Percentiles rank a stretch among this genome's conserved stretches.
Conservation (phyloP, 2,888 invertebrate genomes). For the Diplolepis rosae region DNA sequence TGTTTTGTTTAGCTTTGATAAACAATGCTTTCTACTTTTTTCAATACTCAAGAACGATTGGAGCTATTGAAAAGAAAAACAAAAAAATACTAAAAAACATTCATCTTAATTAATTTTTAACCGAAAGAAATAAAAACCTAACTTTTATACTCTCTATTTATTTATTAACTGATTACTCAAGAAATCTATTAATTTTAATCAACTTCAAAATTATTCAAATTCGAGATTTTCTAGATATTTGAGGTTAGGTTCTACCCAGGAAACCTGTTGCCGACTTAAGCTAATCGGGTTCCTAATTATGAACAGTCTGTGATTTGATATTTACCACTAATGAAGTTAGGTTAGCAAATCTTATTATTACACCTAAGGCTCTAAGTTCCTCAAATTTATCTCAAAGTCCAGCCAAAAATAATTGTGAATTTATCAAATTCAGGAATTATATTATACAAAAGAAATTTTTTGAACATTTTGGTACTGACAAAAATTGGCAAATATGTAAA, state of each 20-base stretch:
- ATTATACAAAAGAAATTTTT: not conserved
- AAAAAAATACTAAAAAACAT: no score
- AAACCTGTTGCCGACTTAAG: not conserved
- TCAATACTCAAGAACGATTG: no score
- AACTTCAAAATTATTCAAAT: no score
- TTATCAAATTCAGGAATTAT: not conserved
- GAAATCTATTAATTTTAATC: no score
- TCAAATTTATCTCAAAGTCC: not conserved
- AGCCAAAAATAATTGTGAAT: not conserved
- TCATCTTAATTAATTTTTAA: no score
- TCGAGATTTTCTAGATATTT: not conserved
- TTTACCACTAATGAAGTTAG: not conserved
- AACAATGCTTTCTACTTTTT: slow-evolving; percentile 51
- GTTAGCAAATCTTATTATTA: not conserved
- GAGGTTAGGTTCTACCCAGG: not conserved
- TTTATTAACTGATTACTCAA: no score
- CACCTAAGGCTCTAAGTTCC: not conserved
- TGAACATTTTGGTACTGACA: not conserved
- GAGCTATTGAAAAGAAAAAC: not conserved
- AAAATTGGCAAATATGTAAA: not conserved
- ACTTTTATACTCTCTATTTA: no score
- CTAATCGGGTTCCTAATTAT: not conserved
- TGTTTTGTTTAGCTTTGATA: slow-evolving; percentile 62
- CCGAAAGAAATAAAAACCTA: no score
- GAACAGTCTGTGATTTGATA: not conserved